Evolutionary conservation across 2,113 vertebrate genomes (phyloP), one percentile per base, ranked within the genome.

Genomic region (Mastomys natalensis): DNA sequence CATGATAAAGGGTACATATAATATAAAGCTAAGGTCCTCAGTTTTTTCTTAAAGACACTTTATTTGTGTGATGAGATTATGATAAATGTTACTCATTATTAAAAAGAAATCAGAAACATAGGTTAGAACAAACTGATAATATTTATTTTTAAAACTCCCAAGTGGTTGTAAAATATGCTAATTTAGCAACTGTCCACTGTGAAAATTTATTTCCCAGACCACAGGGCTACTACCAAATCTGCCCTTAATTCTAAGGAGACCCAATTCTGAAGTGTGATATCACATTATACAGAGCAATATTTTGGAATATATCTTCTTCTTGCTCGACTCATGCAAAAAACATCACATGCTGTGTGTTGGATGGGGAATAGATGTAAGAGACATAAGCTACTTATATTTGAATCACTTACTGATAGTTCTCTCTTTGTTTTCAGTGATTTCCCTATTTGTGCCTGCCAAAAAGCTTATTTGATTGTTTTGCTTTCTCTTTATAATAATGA

Each of bases 31-130:
- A 87, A 77, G 40, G 74, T 62, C 53, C 31, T 55, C 74, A 34
- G 55, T 95, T 96, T 95, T 98, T 96, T 98, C 97, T 98, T 98
- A 98, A 98, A 97, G 98, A 98, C 92, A 97, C 97, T 97, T 96
- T 97, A 97, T 95, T 97, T 98, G 97, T 98, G 97, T 98, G 77
- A 98, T 97, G 87, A 97, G 97, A 98, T 64, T 78, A 95, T 96
- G 96, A 90, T 7, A 60, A 60, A 34, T 21, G 11, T 26, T 53
- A 84, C 21, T 80, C 66, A 87, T 80, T 96, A 62, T 98, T 98
- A 99, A 98, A 98, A 98, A 99, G 98, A 98, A 98, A 98, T 73
- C 97, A 98, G 96, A 98, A 96, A 98, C 48, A 72, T 60, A 43
- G 24, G 19, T 9, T 34, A 45, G 5, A 43, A 34, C 16, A 22